Conservation (phyloP, 2,888 invertebrate species). For the Thalpophila matura region DNA sequence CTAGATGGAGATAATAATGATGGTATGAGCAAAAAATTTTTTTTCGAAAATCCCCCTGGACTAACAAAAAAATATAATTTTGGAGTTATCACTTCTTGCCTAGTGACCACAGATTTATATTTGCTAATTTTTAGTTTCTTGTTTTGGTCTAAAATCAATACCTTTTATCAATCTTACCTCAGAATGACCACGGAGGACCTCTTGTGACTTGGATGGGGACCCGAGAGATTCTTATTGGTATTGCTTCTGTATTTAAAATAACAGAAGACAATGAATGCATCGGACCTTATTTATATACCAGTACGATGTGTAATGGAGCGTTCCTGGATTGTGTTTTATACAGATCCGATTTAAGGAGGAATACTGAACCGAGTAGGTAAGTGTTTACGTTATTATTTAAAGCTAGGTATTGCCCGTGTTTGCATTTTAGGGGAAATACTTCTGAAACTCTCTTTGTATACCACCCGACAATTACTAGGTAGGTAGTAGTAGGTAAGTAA, state of each 20-base stretch:
- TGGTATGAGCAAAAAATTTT: too few species aligned
- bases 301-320: slow-evolving; percentile 71
- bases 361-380: slow-evolving; percentile 19
- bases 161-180: slow-evolving; percentile 1
- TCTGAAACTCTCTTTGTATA: too few species aligned
- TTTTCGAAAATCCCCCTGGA: too few species aligned
- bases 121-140: too few species aligned
- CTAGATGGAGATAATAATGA: too few species aligned
- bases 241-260: slow-evolving; percentile 76
- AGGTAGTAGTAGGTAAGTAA: too few species aligned
- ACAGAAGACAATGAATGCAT: slow-evolving; percentile 57
- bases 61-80: too few species aligned
- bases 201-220: slow-evolving; percentile 72
- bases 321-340: slow-evolving; percentile 73
- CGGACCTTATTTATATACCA: slow-evolving; percentile 77
- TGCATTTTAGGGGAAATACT: too few species aligned
- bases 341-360: not conserved
- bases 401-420: too few species aligned
- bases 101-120: too few species aligned
- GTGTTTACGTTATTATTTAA: not conserved
- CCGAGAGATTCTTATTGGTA: slow-evolving; percentile 70
- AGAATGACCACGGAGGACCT: slow-evolving; percentile 82
- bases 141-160: not conserved
- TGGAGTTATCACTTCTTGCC: too few species aligned
- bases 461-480: too few species aligned